These are phyloP conservation scores for Hystrix cristata DNA, from an alignment of 2,113 vertebrate species.

Conservation along the genomic window DNA sequence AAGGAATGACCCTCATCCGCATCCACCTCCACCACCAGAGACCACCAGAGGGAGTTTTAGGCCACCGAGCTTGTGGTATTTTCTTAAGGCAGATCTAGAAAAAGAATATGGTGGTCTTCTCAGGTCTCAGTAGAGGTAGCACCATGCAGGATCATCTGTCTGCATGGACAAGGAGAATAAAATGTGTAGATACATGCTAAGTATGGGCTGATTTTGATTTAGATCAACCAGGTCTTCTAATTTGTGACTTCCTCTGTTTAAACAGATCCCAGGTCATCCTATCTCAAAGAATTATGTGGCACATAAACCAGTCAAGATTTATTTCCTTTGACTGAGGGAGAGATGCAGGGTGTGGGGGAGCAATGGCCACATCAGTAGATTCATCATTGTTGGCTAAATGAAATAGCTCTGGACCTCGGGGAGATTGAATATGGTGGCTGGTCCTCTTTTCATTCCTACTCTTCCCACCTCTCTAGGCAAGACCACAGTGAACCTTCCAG, in stretches of 20 bases:
- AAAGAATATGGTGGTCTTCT: background rate
- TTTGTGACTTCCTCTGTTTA: background rate
- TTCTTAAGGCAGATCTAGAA: background rate
- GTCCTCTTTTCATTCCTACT: background rate
- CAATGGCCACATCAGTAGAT: fast-evolving
- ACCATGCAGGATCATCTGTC: fast-evolving
- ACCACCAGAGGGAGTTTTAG: background rate
- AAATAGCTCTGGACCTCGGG: background rate
- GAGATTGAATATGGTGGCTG: background rate
- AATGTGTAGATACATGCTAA: fast-evolving
- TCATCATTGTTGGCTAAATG: background rate
- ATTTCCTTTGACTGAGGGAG: background rate
- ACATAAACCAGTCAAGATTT: background rate
- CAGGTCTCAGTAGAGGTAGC: background rate
- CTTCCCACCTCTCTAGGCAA: background rate
- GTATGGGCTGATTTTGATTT: background rate
- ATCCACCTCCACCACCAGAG: background rate
- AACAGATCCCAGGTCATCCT: background rate
- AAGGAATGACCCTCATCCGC: background rate
- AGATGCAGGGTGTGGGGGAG: fast-evolving
- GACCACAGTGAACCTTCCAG: background rate
- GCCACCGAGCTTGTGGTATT: background rate
- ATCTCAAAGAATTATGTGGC: too few species aligned
- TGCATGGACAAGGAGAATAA: fast-evolving
- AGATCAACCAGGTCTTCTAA: background rate